Base-by-base conservation (phyloP, 2,113 vertebrate genomes). In the Elgaria multicarinata region DNA sequence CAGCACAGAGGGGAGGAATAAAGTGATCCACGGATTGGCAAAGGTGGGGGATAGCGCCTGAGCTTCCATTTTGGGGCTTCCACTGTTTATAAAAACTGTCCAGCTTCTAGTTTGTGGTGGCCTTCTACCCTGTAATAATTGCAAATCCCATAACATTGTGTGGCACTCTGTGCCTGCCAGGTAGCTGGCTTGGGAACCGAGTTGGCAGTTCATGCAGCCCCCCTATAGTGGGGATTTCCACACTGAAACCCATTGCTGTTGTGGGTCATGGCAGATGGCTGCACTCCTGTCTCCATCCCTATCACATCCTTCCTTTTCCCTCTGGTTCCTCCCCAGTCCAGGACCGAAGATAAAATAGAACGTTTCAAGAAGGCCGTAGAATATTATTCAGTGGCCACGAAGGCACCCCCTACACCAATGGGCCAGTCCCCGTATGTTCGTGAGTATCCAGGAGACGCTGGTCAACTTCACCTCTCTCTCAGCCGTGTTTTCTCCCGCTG, bases 291-390 rank as follows among this genome's bases (percentile, higher is more conserved):
- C 10, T 22, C 3, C 0, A 33, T 16, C 75, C 44, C 55, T 20
- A 12, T 58, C 12, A 62, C 75, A 58, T 42, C n/a, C 71, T 31
- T 62, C 39, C 33, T 83, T 66, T 72, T 39, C 33, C 20, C 12
- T 87, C 50, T 83, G 71, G n/a, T 75, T 89, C 55, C 46, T 62
- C 80, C 58, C 18, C 93, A 99, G 98, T 99, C 98, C 92, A 98
- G 98, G 85, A 99, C 97, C 94, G 98, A 98, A 97, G 98, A 99
- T 95, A 99, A 99, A 94, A 97, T 98, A 71, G 98, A 98, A 85
- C 97, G 98, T 74, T 99, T 99, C 96, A 99, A 98, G 95, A 98
- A 98, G 96, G 98, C 98, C 89, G 98, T 99, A 95, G 98, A 98
- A 81, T 99, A 98, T 94, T 99, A 98, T 95, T 98, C 98, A 66